phyloP scores from a whole-genome alignment of 2,113 vertebrate genomes.

The Motacilla alba region DNA sequence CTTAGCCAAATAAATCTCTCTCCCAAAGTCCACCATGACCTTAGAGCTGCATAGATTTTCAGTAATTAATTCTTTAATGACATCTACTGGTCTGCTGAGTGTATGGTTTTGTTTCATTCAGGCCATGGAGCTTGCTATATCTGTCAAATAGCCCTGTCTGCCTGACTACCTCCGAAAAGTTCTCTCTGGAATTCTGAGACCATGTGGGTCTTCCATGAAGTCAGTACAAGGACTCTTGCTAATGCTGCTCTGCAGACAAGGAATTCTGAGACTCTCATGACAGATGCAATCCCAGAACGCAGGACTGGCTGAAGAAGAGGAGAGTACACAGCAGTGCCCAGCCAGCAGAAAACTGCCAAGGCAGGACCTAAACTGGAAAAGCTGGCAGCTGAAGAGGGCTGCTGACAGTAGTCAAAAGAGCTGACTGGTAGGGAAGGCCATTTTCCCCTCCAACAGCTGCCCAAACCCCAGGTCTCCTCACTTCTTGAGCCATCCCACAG shows the following conservation, averaged over 20 bases:
- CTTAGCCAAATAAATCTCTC: not conserved
- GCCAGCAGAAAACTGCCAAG: not conserved
- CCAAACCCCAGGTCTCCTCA: not conserved
- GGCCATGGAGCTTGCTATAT: not conserved
- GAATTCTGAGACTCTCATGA: not conserved
- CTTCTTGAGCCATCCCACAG: not conserved
- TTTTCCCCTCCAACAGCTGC: not conserved
- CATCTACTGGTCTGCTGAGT: not conserved
- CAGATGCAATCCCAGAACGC: not conserved
- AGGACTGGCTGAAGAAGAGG: not conserved
- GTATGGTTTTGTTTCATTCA: not conserved
- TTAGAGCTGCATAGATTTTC: not conserved
- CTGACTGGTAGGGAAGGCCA: not conserved
- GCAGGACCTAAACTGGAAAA: not conserved
- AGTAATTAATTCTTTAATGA: not conserved
- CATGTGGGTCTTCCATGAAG: not conserved
- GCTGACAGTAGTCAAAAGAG: not conserved
- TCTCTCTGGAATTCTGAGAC: not conserved
- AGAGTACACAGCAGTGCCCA: not conserved
- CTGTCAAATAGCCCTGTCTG: not conserved
- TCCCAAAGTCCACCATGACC: not conserved
- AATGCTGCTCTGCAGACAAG: not conserved
- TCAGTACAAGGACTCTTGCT: not conserved
- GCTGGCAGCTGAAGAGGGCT: not conserved
- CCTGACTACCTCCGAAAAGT: not conserved